These are phyloP conservation scores for Bombus cullumanus DNA, from an alignment of 1,140 invertebrate genomes.

Conservation along the genomic window DNA sequence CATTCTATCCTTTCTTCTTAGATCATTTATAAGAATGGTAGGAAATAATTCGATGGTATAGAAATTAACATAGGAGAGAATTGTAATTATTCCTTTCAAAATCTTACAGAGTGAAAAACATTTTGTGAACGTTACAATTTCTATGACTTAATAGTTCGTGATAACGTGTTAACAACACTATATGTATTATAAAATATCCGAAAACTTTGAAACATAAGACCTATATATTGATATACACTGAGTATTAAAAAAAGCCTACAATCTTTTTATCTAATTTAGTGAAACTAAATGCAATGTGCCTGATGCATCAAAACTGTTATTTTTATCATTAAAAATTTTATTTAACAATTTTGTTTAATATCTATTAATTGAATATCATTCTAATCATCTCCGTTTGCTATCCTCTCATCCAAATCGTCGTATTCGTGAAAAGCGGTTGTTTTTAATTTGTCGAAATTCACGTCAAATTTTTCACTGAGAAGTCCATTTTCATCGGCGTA, in stretches of 20 bases:
- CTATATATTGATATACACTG: neutral
- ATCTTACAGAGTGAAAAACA: slow-evolving; percentile 22
- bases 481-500: slow-evolving; percentile 89
- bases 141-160: neutral
- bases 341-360: neutral
- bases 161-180: neutral
- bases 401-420: slow-evolving; percentile 75
- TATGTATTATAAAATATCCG: neutral
- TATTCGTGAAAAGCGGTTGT: slow-evolving; percentile 63
- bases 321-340: neutral
- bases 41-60: neutral
- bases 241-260: neutral
- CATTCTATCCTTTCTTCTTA: neutral
- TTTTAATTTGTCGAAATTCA: slow-evolving; percentile 81
- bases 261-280: slow-evolving; percentile 6
- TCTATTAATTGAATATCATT: slow-evolving; percentile 40
- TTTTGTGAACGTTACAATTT: neutral
- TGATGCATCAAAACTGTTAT: neutral
- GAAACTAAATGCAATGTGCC: slow-evolving; percentile 20
- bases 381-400: slow-evolving; percentile 77
- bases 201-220: neutral
- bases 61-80: slow-evolving; percentile 14
- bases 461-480: slow-evolving; percentile 75
- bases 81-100: slow-evolving; percentile 31
- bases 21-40: slow-evolving; percentile 6